Percentiles rank a stretch among this genome's conserved stretches.
Conservation (phyloP, 1,140 invertebrate genomes). For the Lamellibrachia luymesi region DNA sequence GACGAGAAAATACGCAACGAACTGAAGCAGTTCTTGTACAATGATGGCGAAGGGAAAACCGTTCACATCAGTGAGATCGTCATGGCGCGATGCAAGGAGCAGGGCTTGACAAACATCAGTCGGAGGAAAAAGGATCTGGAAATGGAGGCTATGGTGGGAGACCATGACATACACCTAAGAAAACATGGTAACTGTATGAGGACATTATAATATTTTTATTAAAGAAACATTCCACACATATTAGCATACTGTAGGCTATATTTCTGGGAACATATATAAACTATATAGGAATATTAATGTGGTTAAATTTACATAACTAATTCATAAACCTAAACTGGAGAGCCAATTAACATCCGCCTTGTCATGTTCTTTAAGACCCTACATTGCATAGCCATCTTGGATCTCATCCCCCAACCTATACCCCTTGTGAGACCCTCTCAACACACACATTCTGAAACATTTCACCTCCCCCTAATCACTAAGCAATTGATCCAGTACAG, state of each 20-base stretch:
- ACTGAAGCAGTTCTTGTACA: slow-evolving; percentile 89
- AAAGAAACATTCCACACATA: not conserved
- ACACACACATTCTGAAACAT: no score
- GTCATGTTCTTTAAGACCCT: no score
- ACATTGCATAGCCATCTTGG: no score
- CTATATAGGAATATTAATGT: no score
- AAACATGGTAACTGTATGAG: slow-evolving; percentile 15
- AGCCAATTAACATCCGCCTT: no score
- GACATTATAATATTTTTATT: not conserved
- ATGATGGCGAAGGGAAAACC: slow-evolving; percentile 84
- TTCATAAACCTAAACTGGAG: no score
- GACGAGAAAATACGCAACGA: slow-evolving; percentile 68
- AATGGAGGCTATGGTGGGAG: not conserved
- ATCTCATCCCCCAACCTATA: no score
- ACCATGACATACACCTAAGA: not conserved
- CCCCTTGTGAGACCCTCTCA: no score
- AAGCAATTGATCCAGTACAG: no score
- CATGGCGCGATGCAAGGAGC: slow-evolving; percentile 60
- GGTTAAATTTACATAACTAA: no score
- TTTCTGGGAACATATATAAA: no score
- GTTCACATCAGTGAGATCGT: slow-evolving; percentile 67
- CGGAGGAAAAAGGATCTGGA: slow-evolving; percentile 48
- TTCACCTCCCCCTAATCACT: no score
- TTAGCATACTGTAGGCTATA: not conserved
- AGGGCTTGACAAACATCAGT: not conserved